Conservation (phyloP, 2,113 vertebrate species). For the Ptilonorhynchus violaceus region DNA sequence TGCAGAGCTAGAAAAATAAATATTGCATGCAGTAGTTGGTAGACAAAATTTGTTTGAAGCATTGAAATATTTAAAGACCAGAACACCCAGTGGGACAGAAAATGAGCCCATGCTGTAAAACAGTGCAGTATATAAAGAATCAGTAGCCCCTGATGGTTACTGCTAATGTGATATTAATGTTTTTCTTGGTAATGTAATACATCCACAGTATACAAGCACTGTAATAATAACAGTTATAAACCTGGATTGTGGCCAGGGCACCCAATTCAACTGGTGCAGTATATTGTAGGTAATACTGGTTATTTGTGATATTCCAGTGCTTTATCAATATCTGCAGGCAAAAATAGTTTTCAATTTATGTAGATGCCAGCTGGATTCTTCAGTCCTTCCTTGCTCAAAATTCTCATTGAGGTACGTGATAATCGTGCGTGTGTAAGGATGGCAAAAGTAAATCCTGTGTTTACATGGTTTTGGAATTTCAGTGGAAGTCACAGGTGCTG, state of each 20-base stretch:
- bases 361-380: not conserved
- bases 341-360: not conserved
- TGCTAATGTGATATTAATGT: slow-evolving; percentile 41
- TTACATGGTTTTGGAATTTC: not conserved
- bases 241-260: slow-evolving; percentile 29
- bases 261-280: not conserved
- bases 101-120: slow-evolving; percentile 24
- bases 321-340: not conserved
- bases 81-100: slow-evolving; percentile 2
- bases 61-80: slow-evolving; percentile 38
- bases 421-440: not conserved
- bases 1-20: slow-evolving; percentile 4
- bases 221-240: slow-evolving; percentile 3
- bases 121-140: slow-evolving; percentile 22
- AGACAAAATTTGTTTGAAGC: slow-evolving; percentile 11
- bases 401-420: not conserved
- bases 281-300: not conserved
- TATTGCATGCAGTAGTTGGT: not conserved
- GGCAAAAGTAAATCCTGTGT: not conserved
- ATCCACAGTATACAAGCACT: slow-evolving; percentile 40
- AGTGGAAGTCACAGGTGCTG: not conserved
- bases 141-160: slow-evolving; percentile 2
- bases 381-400: not conserved
- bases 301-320: not conserved
- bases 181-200: slow-evolving; percentile 42